Evolutionary conservation across 2,888 invertebrate species (phyloP), one percentile per base, ranked within the genome.

Genomic region (Tenodera sinensis): DNA sequence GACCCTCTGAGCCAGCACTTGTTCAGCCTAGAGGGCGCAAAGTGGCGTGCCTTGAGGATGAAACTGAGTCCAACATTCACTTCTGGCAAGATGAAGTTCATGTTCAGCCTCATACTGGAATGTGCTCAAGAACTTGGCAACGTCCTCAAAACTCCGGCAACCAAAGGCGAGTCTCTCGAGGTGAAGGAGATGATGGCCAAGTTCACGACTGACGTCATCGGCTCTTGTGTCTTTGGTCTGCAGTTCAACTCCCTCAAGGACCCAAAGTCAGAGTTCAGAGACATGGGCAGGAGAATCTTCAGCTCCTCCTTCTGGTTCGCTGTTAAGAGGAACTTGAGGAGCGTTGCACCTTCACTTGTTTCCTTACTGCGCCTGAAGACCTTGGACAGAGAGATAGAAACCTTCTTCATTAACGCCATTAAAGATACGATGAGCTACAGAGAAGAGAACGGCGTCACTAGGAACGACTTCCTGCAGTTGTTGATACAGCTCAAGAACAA

Each of bases 11-110:
- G 90, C 4, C 82, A 87, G 25, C 88, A 89, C n/a, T 87, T 90
- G 30, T 89, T 90, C 85, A 85, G 88, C 27, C 71, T 89, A 54
- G 85, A 90, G 71, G 92, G 91, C 7, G 90, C 91, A 20, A 91
- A 92, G 14, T 93, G 93, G 93, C 92, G 92, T 88, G 90, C 91
- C 25, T 90, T 92, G 14, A 90, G 93, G 12, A 27, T 34, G 12
- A 84, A 90, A 30, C 28, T 93, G 25, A 92, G 92, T 2, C 92
- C 93, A 1, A 91, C 92, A 7, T 93, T 93, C 90, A 92, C 93
- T 1, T 92, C 92, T 0, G 92, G 92, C 30, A 92, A 92, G 88
- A 92, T 93, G 90, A 92, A 92, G 89, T 90, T 89, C 54, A 91
- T 92, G 91, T 92, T 91, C 88, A 71, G 88, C n/a, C 90, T 92